Percentiles rank a stretch among this genome's conserved stretches.
These are phyloP conservation scores for Radopholus similis DNA, from an alignment of 1,140 invertebrate genomes.

Conservation along the genomic window DNA sequence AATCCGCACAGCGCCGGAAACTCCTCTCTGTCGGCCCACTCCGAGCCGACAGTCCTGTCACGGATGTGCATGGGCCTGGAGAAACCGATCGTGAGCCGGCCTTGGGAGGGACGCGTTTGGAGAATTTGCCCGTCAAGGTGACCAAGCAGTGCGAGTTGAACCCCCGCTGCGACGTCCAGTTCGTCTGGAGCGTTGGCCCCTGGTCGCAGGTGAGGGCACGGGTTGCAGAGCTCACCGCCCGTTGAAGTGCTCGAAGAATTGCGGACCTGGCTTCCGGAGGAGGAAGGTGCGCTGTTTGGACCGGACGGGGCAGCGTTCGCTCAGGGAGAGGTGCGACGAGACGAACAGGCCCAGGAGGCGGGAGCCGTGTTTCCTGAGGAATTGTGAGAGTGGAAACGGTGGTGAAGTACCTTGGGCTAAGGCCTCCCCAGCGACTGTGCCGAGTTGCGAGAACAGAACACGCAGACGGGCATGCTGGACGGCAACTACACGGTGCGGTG, in stretches of 20 bases:
- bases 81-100: constrained; percentile 38
- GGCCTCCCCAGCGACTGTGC: constrained; percentile 51
- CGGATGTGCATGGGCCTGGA: constrained; percentile 47
- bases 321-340: constrained; percentile 28
- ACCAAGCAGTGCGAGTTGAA: constrained; percentile 47
- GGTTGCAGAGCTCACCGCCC: no score
- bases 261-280: constrained; percentile 45
- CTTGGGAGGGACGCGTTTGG: not conserved
- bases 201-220: constrained; percentile 49
- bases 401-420: constrained; percentile 6
- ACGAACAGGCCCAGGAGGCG: constrained; percentile 38
- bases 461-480: constrained; percentile 26
- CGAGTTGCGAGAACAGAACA: constrained; percentile 40
- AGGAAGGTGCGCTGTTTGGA: constrained; percentile 44
- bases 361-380: constrained; percentile 54
- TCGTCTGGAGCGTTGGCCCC: constrained; percentile 47
- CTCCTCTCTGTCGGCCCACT: not conserved
- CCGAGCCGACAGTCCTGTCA: constrained; percentile 40
- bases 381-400: constrained; percentile 33
- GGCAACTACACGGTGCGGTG: constrained; percentile 52
- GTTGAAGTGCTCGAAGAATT: constrained; percentile 56
- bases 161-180: constrained; percentile 44
- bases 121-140: constrained; percentile 10
- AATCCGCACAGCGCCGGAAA: not conserved
- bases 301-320: constrained; percentile 25